Evolutionary conservation across 2,797 vertebrate genomes (phyloP).

Genomic region (Myotis myotis): DNA sequence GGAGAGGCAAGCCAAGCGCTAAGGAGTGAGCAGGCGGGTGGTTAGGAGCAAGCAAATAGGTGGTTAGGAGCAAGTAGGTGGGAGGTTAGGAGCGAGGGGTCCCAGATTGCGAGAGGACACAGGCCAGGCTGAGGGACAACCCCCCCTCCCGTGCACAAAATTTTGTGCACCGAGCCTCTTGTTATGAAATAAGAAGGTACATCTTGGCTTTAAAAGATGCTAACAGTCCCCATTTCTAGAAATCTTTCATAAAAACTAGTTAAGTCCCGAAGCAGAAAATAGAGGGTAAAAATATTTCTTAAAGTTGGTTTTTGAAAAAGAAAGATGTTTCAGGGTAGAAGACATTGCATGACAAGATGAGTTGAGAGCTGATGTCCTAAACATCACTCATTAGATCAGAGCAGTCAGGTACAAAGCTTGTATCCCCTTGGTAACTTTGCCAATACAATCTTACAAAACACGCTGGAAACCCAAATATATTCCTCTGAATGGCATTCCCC

Average conservation of each 20-base stretch:
- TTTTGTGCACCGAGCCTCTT: too few relatives aligned
- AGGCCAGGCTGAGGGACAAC: too few relatives aligned
- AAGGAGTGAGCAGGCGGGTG: too few relatives aligned
- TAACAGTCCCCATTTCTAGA: background rate
- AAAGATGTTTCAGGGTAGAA: background rate
- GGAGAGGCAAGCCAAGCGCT: too few relatives aligned
- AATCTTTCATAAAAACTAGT: background rate
- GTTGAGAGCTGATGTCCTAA: background rate
- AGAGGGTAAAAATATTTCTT: background rate
- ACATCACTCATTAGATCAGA: background rate
- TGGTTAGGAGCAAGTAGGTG: too few relatives aligned
- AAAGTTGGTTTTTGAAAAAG: background rate
- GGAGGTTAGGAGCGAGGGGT: too few relatives aligned
- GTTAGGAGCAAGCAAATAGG: too few relatives aligned
- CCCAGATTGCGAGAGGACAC: too few relatives aligned
- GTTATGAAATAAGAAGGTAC: background rate
- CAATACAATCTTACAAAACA: background rate
- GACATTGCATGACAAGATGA: background rate
- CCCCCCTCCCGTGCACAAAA: too few relatives aligned
- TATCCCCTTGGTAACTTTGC: background rate
- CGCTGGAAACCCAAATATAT: background rate
- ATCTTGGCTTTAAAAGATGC: background rate
- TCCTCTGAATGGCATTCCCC: background rate
- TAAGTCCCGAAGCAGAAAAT: background rate
- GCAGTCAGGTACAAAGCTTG: background rate